These are phyloP conservation scores for Hoplostethus mediterraneus DNA, from an alignment of 2,797 vertebrate species.

Conservation along the genomic window DNA sequence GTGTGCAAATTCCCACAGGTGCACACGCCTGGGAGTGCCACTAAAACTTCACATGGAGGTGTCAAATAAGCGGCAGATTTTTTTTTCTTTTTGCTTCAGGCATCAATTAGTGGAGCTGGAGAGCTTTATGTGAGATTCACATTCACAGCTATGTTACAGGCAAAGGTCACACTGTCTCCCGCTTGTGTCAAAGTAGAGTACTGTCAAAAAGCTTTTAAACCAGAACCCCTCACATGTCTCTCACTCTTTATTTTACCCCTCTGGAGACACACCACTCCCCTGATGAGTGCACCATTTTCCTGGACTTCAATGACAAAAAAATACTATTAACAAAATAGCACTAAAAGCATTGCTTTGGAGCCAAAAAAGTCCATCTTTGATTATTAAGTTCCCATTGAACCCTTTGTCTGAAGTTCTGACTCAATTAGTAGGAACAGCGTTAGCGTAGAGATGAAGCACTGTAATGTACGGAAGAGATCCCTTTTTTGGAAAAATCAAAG, in stretches of 20 bases:
- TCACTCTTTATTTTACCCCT: constrained; percentile 13
- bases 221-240: constrained; percentile 16
- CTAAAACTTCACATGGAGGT: constrained; percentile 42
- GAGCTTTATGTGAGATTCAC: constrained; percentile 59
- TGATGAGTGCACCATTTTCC: constrained; percentile 7
- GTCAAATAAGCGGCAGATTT: constrained; percentile 56
- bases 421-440: constrained; percentile 38
- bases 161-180: constrained; percentile 52
- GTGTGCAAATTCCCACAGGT: constrained; percentile 61
- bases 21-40: constrained; percentile 47
- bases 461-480: constrained; percentile 25
- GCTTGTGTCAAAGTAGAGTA: constrained; percentile 54
- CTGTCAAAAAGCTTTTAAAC: constrained; percentile 48
- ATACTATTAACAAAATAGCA: constrained; percentile 2
- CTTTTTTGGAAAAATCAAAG: constrained; percentile 47
- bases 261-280: background rate
- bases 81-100: constrained; percentile 49
- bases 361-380: constrained; percentile 44
- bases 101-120: constrained; percentile 71
- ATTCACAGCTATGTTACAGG: constrained; percentile 54
- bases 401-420: constrained; percentile 50
- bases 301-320: constrained; percentile 29
- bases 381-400: constrained; percentile 46
- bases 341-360: constrained; percentile 12
- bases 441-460: constrained; percentile 35